Base-by-base conservation (phyloP, 2,797 vertebrate species). In the Pagetopsis macropterus region DNA sequence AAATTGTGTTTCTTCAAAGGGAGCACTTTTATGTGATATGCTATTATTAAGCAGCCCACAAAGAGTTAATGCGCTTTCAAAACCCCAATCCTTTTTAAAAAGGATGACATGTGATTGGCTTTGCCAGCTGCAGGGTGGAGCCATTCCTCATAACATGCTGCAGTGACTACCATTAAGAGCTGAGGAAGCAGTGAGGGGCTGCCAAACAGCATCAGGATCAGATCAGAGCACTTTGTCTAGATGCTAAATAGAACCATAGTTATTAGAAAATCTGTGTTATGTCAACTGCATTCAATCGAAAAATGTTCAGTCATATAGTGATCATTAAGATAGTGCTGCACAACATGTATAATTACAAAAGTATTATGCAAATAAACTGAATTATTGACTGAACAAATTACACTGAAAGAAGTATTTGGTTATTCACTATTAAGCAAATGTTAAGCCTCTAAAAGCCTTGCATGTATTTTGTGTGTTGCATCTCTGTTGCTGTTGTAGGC, bases 151-250 rank as follows among this genome's bases (percentile, higher is more conserved):
- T 83, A 88, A 86, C 86, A 90, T 91, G 88, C 88, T 91, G 91
- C 91, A 93, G 91, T 92, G 89, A 84, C 88, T 82, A 76, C 81
- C 88, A 84, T 88, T 81, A 88, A 85, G 82, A 87, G 85, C 85
- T 75, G 84, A 88, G 82, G 82, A 88, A 81, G 85, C 87, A 86
- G 78, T 73, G 57, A 86, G 79, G 62, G 81, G 76, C 75, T 79
- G 77, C 84, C 85, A 83, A 89, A 87, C 82, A 81, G 75, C 67
- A 17, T 61, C 74, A 87, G 74, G 51, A 83, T 27, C n/a, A 67
- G 67, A 88, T 63, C 79, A 85, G 56, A 79, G 45, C 64, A 76
- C 58, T 83, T 74, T 64, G 55, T 62, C 64, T 74, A 58, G 80
- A 80, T 76, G 68, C 44, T 54, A 81, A 84, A 83, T 65, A 66